Conservation (phyloP, 2,888 invertebrate species). For the Agonopterix heracliana region DNA sequence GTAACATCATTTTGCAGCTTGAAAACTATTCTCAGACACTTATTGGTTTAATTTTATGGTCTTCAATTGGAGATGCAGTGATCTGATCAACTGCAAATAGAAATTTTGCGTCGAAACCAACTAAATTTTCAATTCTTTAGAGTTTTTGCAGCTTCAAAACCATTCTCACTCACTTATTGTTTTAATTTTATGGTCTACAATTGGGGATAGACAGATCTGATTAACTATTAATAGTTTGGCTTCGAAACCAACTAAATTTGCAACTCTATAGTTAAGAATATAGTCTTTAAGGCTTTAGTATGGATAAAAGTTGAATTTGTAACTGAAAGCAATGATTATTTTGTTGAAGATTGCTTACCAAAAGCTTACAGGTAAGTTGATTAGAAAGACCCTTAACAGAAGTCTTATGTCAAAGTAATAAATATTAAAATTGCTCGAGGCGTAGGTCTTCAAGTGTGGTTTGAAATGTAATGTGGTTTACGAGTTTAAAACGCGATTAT, state of each 20-base stretch:
- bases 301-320: background rate
- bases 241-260: too few relatives aligned
- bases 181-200: background rate
- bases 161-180: background rate
- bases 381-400: too few relatives aligned
- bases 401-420: too few relatives aligned
- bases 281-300: background rate
- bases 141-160: too few relatives aligned
- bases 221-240: too few relatives aligned
- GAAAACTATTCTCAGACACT: background rate
- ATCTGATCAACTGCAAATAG: too few relatives aligned
- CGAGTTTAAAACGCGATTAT: constrained; percentile 22
- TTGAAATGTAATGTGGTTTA: constrained; percentile 25
- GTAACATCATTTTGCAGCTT: background rate
- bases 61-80: background rate
- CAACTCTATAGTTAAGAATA: too few relatives aligned
- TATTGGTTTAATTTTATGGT: background rate
- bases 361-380: too few relatives aligned
- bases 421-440: too few relatives aligned
- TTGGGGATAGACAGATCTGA: background rate
- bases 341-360: too few relatives aligned
- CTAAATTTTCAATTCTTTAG: too few relatives aligned
- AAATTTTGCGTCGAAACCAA: too few relatives aligned
- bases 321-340: background rate
- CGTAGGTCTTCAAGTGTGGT: constrained; percentile 5